Evolutionary conservation across 2,113 vertebrate species (phyloP).

Genomic region (Dicentrarchus labrax): DNA sequence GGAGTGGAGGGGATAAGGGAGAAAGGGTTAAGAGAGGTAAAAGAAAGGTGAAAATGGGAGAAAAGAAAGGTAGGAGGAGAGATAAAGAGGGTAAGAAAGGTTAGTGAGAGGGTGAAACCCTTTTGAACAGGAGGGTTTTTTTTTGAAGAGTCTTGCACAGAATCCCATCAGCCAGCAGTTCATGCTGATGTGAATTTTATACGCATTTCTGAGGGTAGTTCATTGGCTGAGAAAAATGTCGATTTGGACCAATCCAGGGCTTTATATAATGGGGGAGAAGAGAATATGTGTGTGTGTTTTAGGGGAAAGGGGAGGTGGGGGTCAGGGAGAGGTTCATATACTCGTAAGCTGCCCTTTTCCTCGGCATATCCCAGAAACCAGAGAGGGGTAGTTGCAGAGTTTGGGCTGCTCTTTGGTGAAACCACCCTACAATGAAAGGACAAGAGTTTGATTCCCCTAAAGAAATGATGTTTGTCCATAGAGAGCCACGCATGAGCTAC

Average conservation of each 20-base stretch:
- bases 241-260: constrained; percentile 30
- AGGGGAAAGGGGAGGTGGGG: constrained; percentile 23
- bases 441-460: background rate
- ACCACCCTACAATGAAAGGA: background rate
- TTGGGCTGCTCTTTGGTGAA: background rate
- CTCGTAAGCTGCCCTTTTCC: constrained; percentile 18
- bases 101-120: constrained; percentile 44
- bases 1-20: background rate
- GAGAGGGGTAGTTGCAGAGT: constrained; percentile 5
- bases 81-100: constrained; percentile 19
- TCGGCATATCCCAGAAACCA: constrained; percentile 28
- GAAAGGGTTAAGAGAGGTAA: constrained; percentile 32
- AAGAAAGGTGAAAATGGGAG: background rate
- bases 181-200: constrained; percentile 64
- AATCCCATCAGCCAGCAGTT: constrained; percentile 49
- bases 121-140: constrained; percentile 29
- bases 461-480: constrained; percentile 10
- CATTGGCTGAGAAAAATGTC: constrained; percentile 53
- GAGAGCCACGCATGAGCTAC: background rate
- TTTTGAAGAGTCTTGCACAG: constrained; percentile 25
- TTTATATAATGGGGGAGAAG: constrained; percentile 46
- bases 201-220: constrained; percentile 63
- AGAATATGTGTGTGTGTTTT: constrained; percentile 49
- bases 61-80: background rate
- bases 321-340: constrained; percentile 59